These are phyloP conservation scores for Elanus axillaris DNA, from an alignment of 2,113 vertebrate species.

Conservation along the genomic window DNA sequence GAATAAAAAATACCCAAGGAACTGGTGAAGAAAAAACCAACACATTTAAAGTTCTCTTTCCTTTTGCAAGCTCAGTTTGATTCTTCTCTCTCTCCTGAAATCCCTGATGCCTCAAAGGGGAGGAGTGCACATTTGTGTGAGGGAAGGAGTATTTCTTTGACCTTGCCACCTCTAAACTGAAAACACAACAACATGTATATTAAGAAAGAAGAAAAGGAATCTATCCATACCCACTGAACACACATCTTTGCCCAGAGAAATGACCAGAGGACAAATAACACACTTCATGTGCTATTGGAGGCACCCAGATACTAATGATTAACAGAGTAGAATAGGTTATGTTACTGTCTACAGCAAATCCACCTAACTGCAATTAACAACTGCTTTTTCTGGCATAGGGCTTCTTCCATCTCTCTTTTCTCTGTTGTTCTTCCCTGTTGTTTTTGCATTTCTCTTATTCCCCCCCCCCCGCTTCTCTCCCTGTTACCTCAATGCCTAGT, in stretches of 20 bases:
- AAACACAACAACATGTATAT: conserved; percentile 49
- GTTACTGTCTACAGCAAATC: conserved; percentile 1
- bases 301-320: not conserved
- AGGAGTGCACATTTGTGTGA: conserved; percentile 23
- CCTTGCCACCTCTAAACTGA: conserved; percentile 37
- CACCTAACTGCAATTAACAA: conserved; percentile 26
- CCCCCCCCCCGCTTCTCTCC: not conserved
- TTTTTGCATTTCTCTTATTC: not conserved
- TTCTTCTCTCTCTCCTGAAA: not conserved
- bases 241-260: conserved; percentile 21
- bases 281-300: conserved; percentile 21
- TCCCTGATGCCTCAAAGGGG: conserved; percentile 7
- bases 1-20: not conserved
- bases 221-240: not conserved
- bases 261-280: not conserved
- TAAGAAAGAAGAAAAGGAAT: conserved; percentile 47
- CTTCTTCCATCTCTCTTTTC: not conserved
- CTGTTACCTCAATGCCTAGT: not conserved
- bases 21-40: not conserved
- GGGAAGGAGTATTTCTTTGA: conserved; percentile 55
- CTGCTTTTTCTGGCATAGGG: not conserved
- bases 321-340: not conserved
- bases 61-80: not conserved
- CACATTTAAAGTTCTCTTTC: not conserved
- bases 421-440: not conserved